Evolutionary conservation across 2,888 invertebrate genomes (phyloP).

Genomic region (Oxycera nigricornis): DNA sequence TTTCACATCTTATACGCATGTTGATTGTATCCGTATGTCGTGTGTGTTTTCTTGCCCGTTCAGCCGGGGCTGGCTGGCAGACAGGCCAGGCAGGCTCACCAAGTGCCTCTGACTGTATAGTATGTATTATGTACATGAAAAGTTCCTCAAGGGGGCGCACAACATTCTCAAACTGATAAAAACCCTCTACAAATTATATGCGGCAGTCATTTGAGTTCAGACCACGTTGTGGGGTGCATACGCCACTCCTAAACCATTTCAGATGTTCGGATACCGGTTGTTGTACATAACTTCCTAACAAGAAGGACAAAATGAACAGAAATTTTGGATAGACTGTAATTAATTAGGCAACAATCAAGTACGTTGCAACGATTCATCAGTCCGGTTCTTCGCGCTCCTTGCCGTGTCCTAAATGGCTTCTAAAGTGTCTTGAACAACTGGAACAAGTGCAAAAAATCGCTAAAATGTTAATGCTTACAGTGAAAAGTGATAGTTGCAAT

Average conservation of each 20-base stretch:
- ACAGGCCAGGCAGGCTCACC: slow-evolving; percentile 14
- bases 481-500: slow-evolving; percentile 7
- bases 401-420: no score
- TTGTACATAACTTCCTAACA: no score
- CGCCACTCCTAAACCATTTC: not conserved
- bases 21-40: not conserved
- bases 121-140: not conserved
- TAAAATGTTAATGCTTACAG: slow-evolving; percentile 17
- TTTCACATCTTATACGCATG: slow-evolving; percentile 23
- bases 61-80: not conserved
- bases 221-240: slow-evolving; percentile 36
- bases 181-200: slow-evolving; percentile 46
- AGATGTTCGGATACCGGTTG: slow-evolving; percentile 33
- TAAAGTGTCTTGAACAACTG: no score
- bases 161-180: slow-evolving; percentile 45
- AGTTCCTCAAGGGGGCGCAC: slow-evolving; percentile 25
- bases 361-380: no score
- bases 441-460: not conserved
- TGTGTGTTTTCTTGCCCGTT: slow-evolving; percentile 1
- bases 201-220: slow-evolving; percentile 49
- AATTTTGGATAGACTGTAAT: no score
- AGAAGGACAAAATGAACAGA: no score
- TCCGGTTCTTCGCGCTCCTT: no score
- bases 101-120: not conserved
- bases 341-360: no score